Evolutionary conservation across 2,888 invertebrate species (phyloP).

Genomic region (Nebria brevicollis): DNA sequence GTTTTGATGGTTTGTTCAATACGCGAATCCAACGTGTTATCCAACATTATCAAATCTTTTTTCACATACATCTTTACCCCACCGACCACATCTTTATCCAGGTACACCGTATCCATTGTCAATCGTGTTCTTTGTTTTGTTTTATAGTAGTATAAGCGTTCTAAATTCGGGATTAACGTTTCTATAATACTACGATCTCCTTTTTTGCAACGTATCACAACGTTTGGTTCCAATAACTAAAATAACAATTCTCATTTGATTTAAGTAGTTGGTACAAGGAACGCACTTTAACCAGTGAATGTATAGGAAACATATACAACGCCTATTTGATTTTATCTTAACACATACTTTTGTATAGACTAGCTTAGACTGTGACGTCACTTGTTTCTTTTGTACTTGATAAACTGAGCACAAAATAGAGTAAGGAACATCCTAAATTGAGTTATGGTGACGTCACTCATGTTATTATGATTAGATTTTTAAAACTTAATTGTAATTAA

Average conservation of each 20-base stretch:
- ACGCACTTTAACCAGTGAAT: neutral
- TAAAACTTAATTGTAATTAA: neutral
- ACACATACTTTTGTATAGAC: no score
- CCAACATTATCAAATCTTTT: slow-evolving; percentile 21
- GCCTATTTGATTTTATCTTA: no score
- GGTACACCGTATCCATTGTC: neutral
- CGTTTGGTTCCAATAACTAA: slow-evolving; percentile 34
- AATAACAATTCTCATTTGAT: slow-evolving; percentile 17
- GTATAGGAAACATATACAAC: no score
- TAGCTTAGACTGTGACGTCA: no score
- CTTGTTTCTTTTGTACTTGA: no score
- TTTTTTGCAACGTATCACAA: slow-evolving; percentile 25
- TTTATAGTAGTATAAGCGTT: neutral
- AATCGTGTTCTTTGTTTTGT: slow-evolving; percentile 4
- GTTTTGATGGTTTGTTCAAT: slow-evolving; percentile 25
- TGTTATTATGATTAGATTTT: neutral
- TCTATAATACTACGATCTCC: slow-evolving; percentile 9
- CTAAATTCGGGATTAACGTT: slow-evolving; percentile 5
- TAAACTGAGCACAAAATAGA: no score
- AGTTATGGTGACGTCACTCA: no score
- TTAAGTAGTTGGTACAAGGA: neutral
- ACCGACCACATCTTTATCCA: slow-evolving; percentile 23
- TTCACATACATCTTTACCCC: neutral
- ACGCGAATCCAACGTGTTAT: slow-evolving; percentile 28
- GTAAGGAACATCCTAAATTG: no score